Evolutionary conservation across 2,888 invertebrate species (phyloP), one percentile per base, ranked within the genome.

Genomic region (Plebejus melissa): DNA sequence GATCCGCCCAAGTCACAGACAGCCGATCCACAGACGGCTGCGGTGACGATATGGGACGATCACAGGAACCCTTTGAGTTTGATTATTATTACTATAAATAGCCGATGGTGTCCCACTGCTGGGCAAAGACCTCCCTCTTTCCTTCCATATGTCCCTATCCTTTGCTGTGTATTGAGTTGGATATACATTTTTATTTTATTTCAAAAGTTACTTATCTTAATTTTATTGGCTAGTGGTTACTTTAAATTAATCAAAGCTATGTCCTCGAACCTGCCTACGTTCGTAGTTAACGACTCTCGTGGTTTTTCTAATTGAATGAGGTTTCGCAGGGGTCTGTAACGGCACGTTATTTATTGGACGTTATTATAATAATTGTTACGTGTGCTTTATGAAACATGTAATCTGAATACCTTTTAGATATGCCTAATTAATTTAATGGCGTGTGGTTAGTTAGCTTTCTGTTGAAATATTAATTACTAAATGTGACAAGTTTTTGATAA

Each of bases 1-100:
- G 94, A 50, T 94, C 94, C 0, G 96, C 96, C 93, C 96, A 96
- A 70, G 96, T 96, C 77, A 96, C 96, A 13, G 96, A 96, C 69
- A 96, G 90, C 75, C 96, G 94, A 86, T 96, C 96, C 74, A 95
- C 94, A 1, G 96, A 96, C 5, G 96, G 95, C 85, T 96, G 96
- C 1, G 96, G 96, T 0, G 96, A 96, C 0, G 94, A 87, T 0
- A 95, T 95, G 76, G 94, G 95, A 77, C 93, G 93, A 86, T 91
- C 91, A 77, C 82, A 87, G 32, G 90, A 90, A 46, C 85, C 88
- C 91, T 91, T 78, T 2, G 4, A 69, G 76, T 46, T 28, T 5
- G 22, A 22, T 22, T 22, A 22, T 22, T 22, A 22, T 22, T 22
- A 22, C 0, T 22, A 22, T 22, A 22, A 22, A 22, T 22, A 22